Conservation (phyloP, 2,888 invertebrate species). For the Drosophila subquinaria region DNA sequence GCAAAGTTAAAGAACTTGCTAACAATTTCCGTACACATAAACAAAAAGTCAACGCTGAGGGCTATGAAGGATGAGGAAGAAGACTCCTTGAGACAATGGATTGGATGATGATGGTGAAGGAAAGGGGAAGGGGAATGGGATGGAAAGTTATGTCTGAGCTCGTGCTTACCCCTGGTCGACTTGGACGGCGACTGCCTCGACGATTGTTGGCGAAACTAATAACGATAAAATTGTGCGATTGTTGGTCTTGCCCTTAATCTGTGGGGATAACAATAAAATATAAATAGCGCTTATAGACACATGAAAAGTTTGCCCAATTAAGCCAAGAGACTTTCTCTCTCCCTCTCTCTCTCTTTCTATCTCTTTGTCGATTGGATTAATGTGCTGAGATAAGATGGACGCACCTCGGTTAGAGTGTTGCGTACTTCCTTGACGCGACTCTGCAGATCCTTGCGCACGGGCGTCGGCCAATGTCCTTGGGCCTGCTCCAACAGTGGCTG, state of each 20-base stretch:
- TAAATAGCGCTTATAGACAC: conserved; percentile 69
- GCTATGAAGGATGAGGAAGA: conserved; percentile 28
- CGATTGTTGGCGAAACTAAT: conserved; percentile 91
- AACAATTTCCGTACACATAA: conserved; percentile 31
- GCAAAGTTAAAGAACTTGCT: conserved; percentile 13
- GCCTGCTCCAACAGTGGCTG: conserved; percentile 91
- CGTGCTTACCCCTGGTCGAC: conserved; percentile 85
- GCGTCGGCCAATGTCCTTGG: conserved; percentile 90
- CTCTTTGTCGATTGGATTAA: conserved; percentile 77
- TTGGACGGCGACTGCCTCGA: conserved; percentile 88
- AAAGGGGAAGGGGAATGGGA: not conserved
- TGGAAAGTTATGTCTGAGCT: conserved; percentile 32
- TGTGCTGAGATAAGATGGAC: conserved; percentile 62
- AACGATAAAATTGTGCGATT: conserved; percentile 95
- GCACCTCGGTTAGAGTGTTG: conserved; percentile 83
- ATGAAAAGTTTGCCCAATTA: conserved; percentile 82
- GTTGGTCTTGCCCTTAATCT: conserved; percentile 91
- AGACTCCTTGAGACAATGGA: conserved; percentile 58
- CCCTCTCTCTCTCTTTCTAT: not conserved
- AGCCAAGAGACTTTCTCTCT: conserved; percentile 46
- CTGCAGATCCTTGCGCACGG: conserved; percentile 90
- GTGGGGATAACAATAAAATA: conserved; percentile 79
- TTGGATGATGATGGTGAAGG: conserved; percentile 16
- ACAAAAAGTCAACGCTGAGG: conserved; percentile 36
- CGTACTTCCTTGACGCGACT: conserved; percentile 89